A percentile compares a stretch with the other conserved stretches of the same genome.
Evolutionary conservation across 2,113 vertebrate species (phyloP).

Genomic region (Scomber japonicus): DNA sequence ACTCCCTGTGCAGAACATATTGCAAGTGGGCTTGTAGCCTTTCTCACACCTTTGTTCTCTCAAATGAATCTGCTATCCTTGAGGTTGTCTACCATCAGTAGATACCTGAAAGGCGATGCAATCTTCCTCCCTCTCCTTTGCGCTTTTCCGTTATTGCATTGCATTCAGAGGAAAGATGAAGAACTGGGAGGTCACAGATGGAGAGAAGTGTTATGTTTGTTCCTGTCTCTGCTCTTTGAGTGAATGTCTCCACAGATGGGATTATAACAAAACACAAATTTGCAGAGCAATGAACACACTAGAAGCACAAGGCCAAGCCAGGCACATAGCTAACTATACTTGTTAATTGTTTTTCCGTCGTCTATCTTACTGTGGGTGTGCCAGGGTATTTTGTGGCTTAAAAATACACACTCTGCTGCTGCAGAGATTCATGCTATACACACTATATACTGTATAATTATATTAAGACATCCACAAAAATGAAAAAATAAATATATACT

Average conservation of each 20-base stretch:
- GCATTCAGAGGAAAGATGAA: slow-evolving; percentile 73
- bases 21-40: slow-evolving; percentile 43
- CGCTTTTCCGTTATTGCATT: slow-evolving; percentile 72
- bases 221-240: slow-evolving; percentile 71
- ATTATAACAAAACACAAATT: slow-evolving; percentile 76
- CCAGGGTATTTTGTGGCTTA: slow-evolving; percentile 30
- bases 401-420: slow-evolving; percentile 3
- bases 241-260: slow-evolving; percentile 81
- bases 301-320: slow-evolving; percentile 75
- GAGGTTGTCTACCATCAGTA: slow-evolving; percentile 71
- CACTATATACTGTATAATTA: neutral
- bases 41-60: slow-evolving; percentile 59
- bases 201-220: slow-evolving; percentile 81
- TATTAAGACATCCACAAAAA: slow-evolving; percentile 7
- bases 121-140: slow-evolving; percentile 68
- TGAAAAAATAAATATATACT: neutral
- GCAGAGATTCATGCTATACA: neutral
- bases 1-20: slow-evolving; percentile 40
- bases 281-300: slow-evolving; percentile 69
- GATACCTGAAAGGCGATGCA: slow-evolving; percentile 70
- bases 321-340: slow-evolving; percentile 62
- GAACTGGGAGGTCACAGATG: slow-evolving; percentile 80
- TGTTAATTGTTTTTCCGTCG: slow-evolving; percentile 51
- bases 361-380: slow-evolving; percentile 36
- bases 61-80: slow-evolving; percentile 75